phyloP scores from a whole-genome alignment of 1,140 invertebrate species.

The Panulirus ornatus region DNA sequence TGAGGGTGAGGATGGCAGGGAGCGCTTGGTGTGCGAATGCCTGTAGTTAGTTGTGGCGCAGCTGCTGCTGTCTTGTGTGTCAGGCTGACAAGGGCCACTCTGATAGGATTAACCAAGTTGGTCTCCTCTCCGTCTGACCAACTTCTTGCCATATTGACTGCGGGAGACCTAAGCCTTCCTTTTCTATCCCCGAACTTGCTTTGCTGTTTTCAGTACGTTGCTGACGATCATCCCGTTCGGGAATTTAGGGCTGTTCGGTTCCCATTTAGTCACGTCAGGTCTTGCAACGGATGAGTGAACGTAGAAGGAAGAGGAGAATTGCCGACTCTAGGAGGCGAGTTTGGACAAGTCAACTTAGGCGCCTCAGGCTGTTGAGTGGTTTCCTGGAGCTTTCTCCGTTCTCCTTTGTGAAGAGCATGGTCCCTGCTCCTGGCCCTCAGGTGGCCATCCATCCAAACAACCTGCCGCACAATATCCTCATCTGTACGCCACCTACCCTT shows the following conservation, averaged over 20 bases:
- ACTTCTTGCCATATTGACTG: no score
- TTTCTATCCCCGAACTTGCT: no score
- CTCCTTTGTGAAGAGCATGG: conserved; percentile 32
- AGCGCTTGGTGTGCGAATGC: background rate
- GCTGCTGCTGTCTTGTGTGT: background rate
- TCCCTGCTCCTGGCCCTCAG: conserved; percentile 29
- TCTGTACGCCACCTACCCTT: conserved; percentile 17
- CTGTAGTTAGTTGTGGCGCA: background rate
- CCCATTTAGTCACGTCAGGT: no score
- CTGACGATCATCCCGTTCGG: no score
- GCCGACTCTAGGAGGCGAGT: background rate
- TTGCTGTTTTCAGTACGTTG: no score
- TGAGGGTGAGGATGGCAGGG: background rate
- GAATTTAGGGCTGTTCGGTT: no score
- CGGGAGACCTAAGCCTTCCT: no score
- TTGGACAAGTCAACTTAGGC: conserved; percentile 43
- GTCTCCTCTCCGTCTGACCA: conserved; percentile 10
- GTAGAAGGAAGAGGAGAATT: conserved; percentile 7
- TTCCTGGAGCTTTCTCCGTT: background rate
- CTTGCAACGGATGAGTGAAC: background rate
- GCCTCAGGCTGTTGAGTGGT: conserved; percentile 20
- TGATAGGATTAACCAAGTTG: background rate
- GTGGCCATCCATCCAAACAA: conserved; percentile 36
- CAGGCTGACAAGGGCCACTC: background rate
- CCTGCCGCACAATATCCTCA: conserved; percentile 49